A percentile compares a stretch with the other conserved stretches of the same genome.
Conservation (phyloP, 2,113 vertebrate genomes). For the Mobula birostris region DNA sequence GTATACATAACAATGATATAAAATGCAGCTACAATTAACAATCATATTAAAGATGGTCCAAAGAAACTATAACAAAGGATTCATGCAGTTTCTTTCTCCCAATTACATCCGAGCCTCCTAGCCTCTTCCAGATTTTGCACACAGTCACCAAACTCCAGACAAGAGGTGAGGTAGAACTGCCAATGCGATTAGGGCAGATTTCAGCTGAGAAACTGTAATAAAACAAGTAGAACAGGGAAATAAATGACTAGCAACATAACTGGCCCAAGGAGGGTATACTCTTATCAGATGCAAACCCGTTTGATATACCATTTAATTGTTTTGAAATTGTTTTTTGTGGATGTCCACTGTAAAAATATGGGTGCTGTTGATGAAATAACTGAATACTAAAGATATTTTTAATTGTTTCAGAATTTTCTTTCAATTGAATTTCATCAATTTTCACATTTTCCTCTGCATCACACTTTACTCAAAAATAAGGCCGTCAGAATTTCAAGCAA, state of each 20-base stretch:
- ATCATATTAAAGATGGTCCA: not conserved
- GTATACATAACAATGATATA: not conserved
- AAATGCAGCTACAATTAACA: not conserved
- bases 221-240: not conserved
- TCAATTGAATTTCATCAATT: not conserved
- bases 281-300: too few relatives aligned
- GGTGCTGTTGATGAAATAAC: not conserved
- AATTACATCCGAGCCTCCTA: not conserved
- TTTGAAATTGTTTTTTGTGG: not conserved
- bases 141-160: not conserved
- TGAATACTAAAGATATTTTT: not conserved
- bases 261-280: too few relatives aligned
- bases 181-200: not conserved
- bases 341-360: not conserved
- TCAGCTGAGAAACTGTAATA: not conserved
- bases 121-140: not conserved
- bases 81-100: not conserved
- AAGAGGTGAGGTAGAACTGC: not conserved
- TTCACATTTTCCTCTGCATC: not conserved
- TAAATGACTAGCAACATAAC: too few relatives aligned
- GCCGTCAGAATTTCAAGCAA: not conserved
- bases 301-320: not conserved
- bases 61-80: not conserved
- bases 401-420: not conserved
- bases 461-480: not conserved